Conservation (phyloP, 2,888 invertebrate genomes). For the Erebia palarica region DNA sequence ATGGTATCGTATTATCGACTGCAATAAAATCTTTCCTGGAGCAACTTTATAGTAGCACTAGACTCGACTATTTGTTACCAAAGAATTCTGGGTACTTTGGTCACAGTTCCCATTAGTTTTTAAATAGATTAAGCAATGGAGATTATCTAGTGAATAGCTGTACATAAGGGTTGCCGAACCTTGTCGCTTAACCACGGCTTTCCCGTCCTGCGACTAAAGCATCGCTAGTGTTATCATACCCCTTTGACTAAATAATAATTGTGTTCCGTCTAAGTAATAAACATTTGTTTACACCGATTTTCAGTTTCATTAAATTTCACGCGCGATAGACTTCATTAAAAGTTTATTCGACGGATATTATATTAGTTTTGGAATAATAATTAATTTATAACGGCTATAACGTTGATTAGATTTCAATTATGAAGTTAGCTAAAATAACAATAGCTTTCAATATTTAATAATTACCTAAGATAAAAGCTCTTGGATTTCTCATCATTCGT, state of each 20-base stretch:
- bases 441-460: background rate
- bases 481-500: background rate
- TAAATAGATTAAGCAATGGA: too few relatives aligned
- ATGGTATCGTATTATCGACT: too few relatives aligned
- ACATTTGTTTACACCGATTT: slow-evolving; percentile 9
- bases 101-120: too few relatives aligned
- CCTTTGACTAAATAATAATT: background rate
- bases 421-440: slow-evolving; percentile 1
- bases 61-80: too few relatives aligned
- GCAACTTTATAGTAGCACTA: too few relatives aligned
- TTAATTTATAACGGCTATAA: slow-evolving; percentile 12
- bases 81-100: too few relatives aligned
- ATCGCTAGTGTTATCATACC: background rate
- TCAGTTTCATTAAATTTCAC: slow-evolving; percentile 15
- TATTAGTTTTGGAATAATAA: slow-evolving; percentile 16
- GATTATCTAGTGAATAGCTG: too few relatives aligned
- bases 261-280: background rate
- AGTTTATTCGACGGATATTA: slow-evolving; percentile 6
- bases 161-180: too few relatives aligned
- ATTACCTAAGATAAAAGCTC: background rate
- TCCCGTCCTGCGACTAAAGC: background rate
- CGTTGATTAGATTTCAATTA: slow-evolving; percentile 20
- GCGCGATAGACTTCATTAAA: slow-evolving; percentile 19
- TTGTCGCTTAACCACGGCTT: background rate
- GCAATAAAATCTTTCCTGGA: too few relatives aligned